These are phyloP conservation scores for Dendropsophus ebraccatus DNA, from an alignment of 2,113 vertebrate genomes.

Conservation along the genomic window DNA sequence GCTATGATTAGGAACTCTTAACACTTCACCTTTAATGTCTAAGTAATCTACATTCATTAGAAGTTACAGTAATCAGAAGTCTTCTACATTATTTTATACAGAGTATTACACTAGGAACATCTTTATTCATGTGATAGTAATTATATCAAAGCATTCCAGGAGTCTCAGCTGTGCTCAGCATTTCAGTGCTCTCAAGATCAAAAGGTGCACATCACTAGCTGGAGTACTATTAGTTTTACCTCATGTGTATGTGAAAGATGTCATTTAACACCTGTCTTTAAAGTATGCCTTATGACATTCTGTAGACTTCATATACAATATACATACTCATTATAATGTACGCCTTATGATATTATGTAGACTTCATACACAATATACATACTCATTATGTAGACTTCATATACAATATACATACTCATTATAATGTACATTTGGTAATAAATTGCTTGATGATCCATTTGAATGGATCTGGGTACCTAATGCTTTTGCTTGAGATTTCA, in stretches of 20 bases:
- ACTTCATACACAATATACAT: too few relatives aligned
- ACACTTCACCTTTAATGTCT: neutral
- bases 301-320: neutral
- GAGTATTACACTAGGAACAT: conserved; percentile 5
- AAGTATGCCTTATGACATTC: neutral
- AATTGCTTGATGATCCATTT: too few relatives aligned
- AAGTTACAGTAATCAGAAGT: conserved; percentile 21
- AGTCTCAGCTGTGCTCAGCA: conserved; percentile 18
- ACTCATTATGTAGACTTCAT: neutral
- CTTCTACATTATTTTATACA: neutral
- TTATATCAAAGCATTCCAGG: conserved; percentile 5
- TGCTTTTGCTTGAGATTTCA: too few relatives aligned
- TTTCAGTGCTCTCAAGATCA: neutral
- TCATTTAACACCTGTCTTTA: neutral
- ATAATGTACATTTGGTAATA: too few relatives aligned
- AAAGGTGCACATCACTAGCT: neutral
- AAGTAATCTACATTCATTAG: conserved; percentile 22
- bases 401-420: too few relatives aligned
- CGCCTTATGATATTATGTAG: neutral
- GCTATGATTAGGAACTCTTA: neutral
- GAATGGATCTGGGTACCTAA: too few relatives aligned
- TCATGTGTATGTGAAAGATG: neutral
- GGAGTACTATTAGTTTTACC: neutral
- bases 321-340: neutral
- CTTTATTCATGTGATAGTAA: conserved; percentile 29